phyloP scores from a whole-genome alignment of 2,797 vertebrate species.

The Florisuga fusca region DNA sequence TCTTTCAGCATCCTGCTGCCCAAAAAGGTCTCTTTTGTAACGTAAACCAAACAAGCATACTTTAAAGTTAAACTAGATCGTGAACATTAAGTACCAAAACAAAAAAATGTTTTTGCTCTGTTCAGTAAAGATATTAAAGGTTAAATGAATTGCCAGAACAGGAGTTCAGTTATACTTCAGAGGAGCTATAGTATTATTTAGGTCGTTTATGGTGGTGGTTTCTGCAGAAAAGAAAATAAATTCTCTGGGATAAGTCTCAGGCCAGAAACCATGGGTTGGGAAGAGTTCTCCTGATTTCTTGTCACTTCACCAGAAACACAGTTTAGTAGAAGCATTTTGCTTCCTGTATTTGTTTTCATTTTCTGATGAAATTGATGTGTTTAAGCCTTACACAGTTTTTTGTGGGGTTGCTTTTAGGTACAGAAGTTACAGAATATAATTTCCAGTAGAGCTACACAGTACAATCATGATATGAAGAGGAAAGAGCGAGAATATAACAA shows the following conservation, averaged over 20 bases:
- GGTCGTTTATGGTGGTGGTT: neutral
- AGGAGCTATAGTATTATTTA: neutral
- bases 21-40: neutral
- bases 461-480: constrained; percentile 95
- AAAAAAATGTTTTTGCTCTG: neutral
- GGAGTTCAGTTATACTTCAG: neutral
- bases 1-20: neutral
- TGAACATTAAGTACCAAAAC: neutral
- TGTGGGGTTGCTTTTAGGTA: constrained; percentile 80
- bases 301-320: neutral
- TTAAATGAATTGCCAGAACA: neutral
- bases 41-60: neutral
- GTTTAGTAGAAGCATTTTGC: neutral
- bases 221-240: neutral
- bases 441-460: constrained; percentile 93
- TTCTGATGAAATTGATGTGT: neutral
- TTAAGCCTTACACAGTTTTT: neutral
- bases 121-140: neutral
- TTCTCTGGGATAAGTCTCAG: neutral
- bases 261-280: neutral
- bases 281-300: neutral
- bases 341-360: neutral
- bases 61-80: neutral
- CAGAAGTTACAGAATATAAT: constrained; percentile 96
- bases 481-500: constrained; percentile 94